phyloP scores from a whole-genome alignment of 2,888 invertebrate species.

The Amphipoea lucens region DNA sequence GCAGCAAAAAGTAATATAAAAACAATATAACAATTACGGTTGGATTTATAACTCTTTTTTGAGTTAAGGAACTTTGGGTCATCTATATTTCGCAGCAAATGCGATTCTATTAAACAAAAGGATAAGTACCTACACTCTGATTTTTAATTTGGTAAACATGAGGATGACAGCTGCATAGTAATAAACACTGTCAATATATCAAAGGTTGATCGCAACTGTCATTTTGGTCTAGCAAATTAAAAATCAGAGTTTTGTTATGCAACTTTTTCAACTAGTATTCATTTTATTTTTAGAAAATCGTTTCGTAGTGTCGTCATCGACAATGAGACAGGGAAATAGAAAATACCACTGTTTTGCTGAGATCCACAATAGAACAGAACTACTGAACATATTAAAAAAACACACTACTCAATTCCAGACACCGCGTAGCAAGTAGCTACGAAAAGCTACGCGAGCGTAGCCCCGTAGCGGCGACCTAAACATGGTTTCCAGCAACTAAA shows the following conservation, averaged over 20 bases:
- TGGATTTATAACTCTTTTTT: background rate
- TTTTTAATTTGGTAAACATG: too few relatives aligned
- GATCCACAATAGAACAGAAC: background rate
- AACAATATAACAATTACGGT: background rate
- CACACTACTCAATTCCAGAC: background rate
- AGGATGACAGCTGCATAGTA: too few relatives aligned
- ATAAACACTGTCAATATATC: too few relatives aligned
- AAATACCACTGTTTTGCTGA: background rate
- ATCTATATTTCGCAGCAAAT: background rate
- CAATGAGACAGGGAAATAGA: background rate
- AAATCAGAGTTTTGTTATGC: too few relatives aligned
- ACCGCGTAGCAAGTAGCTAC: conserved; percentile 30
- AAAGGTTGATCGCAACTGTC: too few relatives aligned
- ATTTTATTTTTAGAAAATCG: background rate
- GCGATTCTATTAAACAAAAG: background rate
- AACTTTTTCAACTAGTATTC: background rate
- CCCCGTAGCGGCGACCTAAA: background rate
- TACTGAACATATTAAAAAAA: background rate
- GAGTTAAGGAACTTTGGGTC: background rate
- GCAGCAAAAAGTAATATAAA: background rate
- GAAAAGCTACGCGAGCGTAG: conserved; percentile 20
- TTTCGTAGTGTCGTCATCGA: too few relatives aligned
- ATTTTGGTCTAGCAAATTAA: too few relatives aligned
- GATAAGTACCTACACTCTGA: background rate
- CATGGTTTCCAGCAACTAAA: too few relatives aligned